Evolutionary conservation across 2,888 invertebrate species (phyloP).

Genomic region (Rhamphomyia laevipes): DNA sequence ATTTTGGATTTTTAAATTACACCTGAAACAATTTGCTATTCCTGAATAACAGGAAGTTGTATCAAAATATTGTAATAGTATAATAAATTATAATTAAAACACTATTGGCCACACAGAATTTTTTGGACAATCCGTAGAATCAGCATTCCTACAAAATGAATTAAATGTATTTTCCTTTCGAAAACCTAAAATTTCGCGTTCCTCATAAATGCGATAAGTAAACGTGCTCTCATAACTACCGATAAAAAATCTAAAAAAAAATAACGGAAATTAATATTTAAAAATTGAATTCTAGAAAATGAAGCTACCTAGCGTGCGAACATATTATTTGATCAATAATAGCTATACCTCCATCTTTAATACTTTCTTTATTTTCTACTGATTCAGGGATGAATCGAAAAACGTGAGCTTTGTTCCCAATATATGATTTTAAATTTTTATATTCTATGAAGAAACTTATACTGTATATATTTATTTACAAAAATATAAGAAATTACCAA

Average conservation of each 20-base stretch:
- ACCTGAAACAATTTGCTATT: too few relatives aligned
- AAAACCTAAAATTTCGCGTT: slow-evolving; percentile 89
- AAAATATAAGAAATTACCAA: slow-evolving; percentile 31
- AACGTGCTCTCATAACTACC: slow-evolving; percentile 95
- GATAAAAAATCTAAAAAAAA: slow-evolving; percentile 50
- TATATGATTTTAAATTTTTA: slow-evolving; percentile 28
- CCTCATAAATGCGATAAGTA: slow-evolving; percentile 93
- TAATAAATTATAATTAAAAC: slow-evolving; percentile 22
- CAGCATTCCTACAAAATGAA: slow-evolving; percentile 45
- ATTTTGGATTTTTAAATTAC: too few relatives aligned
- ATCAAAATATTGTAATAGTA: neutral
- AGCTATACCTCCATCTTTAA: slow-evolving; percentile 73
- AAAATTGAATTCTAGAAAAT: slow-evolving; percentile 13
- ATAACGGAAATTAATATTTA: slow-evolving; percentile 16
- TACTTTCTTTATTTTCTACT: slow-evolving; percentile 22
- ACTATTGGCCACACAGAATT: slow-evolving; percentile 69
- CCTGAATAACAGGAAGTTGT: too few relatives aligned
- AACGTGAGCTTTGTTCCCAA: slow-evolving; percentile 23
- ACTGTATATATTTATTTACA: neutral
- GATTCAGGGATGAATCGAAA: slow-evolving; percentile 29
- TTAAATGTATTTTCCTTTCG: slow-evolving; percentile 74
- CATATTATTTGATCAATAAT: slow-evolving; percentile 95
- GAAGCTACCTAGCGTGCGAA: slow-evolving; percentile 53
- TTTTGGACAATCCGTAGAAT: slow-evolving; percentile 50
- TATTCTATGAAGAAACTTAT: slow-evolving; percentile 20